Base-by-base conservation (phyloP, 2,888 invertebrate genomes). In the Eudasyphora cyanicolor region DNA sequence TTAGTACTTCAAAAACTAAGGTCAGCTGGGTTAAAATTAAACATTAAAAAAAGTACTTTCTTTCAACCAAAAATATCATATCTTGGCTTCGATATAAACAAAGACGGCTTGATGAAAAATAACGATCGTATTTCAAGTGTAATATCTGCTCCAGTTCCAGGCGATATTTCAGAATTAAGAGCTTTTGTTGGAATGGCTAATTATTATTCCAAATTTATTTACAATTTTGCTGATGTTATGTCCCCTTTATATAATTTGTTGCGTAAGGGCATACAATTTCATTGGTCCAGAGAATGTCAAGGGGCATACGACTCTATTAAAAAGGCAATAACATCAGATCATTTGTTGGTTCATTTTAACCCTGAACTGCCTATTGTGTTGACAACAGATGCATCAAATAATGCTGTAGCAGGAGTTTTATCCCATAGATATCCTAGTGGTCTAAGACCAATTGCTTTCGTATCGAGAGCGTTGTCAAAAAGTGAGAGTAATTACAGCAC, bases 301-400 rank as follows among this genome's bases (percentile, higher is more conserved):
- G 17, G n/a, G 7, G 85, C 89, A 0, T 90, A 91, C 79, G 70
- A 87, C n/a, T n/a, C n/a, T n/a, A n/a, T n/a, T n/a, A n/a, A 91
- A 89, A 76, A 49, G 54, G 27, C 82, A 82, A 67, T 83, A 14
- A 51, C 51, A 27, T 76, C 76, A n/a, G 76, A 76, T 32, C 64
- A 76, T 32, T 64, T 67, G 64, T 76, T 73, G 51, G 73, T 78
- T 35, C 67, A 71, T 62, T 78, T 49, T 27, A 78, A 42, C 19
- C 45, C 60, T 8, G 7, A 35, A 14, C 45, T 60, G 17, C 62
- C 62, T 45, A 14, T 62, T 21, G 10, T 75, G 2, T 29, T 73
- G 8, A 73, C 71, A 3, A 71, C 71, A 4, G 71, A 71, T 54
- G 71, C 71, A 19, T 51, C 73, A 32, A 73, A 69, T 17, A 69